Base-by-base conservation (phyloP, 1,140 invertebrate species). In the Heliconius melpomene region DNA sequence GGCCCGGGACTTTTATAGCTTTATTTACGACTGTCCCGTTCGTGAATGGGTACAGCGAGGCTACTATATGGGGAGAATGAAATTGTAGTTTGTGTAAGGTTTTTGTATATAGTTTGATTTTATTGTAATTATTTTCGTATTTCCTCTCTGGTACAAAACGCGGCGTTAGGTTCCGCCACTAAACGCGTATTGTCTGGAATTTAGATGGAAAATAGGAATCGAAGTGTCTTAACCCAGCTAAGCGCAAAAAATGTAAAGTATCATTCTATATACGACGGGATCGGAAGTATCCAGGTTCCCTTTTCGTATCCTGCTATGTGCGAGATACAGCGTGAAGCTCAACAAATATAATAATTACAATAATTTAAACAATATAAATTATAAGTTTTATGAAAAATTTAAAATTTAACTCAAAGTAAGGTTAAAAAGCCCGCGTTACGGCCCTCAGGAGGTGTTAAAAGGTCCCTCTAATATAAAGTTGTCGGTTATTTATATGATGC, bases 1-100 rank as follows among this genome's bases (percentile, higher is more conserved):
- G 78, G 78, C 72, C 50, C 74, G 78, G 57, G 79, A 75, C 84
- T 82, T 82, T 85, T 84, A 83, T 77, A 74, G 79, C 78, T 83
- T 72, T 84, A 78, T 82, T 80, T 81, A 40, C 66, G 50, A 29
- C 66, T 66, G 83, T 75, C 79, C 81, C 83, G 83, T 82, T 73
- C 75, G 73, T 18, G 83, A 74, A 82, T 80, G 60, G 11, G 2
- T 36, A 36, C 11, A 66, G 13, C 11, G 57, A 57, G 52, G 20
- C 20, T 60, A 7, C 57, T 23, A 20, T 23, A 57, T 57, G 54
- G n/a, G 8, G 23, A 23, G n/a, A 57, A 57, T 23, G 16, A 46
- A 46, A 46, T 46, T 46, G 13, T 46, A 46, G 13, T 46, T 46
- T 46, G 3, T 16, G 1, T 46, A 11, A 11, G n/a, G 0, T 57